Percentiles rank a stretch among this genome's conserved stretches.
These are phyloP conservation scores for Pongo pygmaeus DNA, from an alignment of 2,113 vertebrate genomes.

Conservation along the genomic window DNA sequence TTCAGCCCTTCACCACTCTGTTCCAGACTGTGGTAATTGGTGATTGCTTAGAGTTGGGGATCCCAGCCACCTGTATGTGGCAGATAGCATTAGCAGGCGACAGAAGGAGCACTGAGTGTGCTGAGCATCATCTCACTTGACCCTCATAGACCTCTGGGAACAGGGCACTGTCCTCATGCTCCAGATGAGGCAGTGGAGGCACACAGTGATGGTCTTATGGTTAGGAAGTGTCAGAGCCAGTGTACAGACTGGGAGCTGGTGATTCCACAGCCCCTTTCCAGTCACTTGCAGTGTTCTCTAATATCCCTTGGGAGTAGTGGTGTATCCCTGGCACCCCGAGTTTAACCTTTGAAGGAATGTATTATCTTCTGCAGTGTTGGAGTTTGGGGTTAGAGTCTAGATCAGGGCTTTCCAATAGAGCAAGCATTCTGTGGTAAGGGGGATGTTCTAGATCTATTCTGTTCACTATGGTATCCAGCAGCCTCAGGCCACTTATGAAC, in stretches of 20 bases:
- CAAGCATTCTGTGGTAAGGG: neutral
- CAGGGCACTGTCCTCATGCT: neutral
- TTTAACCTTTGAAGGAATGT: neutral
- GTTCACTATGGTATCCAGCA: neutral
- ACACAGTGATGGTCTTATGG: neutral
- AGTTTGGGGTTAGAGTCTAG: neutral
- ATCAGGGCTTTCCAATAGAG: neutral
- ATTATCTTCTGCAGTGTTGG: neutral
- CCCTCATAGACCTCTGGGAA: neutral
- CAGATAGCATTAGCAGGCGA: neutral
- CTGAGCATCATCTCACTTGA: neutral
- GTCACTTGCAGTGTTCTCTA: neutral
- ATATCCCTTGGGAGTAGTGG: neutral
- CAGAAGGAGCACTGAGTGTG: neutral
- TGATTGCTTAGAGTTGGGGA: neutral
- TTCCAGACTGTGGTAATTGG: neutral
- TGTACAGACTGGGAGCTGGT: neutral
- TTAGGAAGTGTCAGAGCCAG: neutral
- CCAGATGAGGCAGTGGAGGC: neutral
- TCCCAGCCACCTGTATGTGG: fast-evolving
- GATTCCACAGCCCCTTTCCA: neutral
- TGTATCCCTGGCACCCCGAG: neutral
- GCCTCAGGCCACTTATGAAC: neutral
- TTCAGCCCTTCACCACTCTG: too few species aligned
- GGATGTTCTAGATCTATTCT: neutral